These are phyloP conservation scores for Drosophila cracens DNA, from an alignment of 2,888 invertebrate species.

Conservation along the genomic window DNA sequence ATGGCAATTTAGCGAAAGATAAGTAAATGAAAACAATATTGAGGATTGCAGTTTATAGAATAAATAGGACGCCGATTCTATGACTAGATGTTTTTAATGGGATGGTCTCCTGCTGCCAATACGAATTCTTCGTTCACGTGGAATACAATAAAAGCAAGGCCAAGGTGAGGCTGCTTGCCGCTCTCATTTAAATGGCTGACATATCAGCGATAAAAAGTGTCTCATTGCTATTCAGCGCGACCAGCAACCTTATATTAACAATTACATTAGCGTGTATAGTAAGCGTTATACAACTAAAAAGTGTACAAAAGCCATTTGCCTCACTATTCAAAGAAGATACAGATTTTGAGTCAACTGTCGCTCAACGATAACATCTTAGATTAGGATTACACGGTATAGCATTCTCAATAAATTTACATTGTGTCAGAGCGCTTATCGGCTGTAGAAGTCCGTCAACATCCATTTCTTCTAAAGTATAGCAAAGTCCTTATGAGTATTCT, in stretches of 20 bases:
- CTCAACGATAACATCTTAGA: slow-evolving; percentile 44
- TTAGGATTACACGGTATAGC: slow-evolving; percentile 36
- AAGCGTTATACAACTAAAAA: slow-evolving; percentile 28
- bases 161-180: slow-evolving; percentile 15
- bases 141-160: slow-evolving; percentile 23
- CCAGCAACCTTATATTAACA: slow-evolving; percentile 26
- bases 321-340: neutral
- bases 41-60: slow-evolving; percentile 5
- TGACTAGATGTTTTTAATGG: slow-evolving; percentile 19
- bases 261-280: neutral
- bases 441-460: slow-evolving; percentile 16
- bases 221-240: neutral
- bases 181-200: slow-evolving; percentile 7
- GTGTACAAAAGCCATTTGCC: neutral
- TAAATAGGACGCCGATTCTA: slow-evolving; percentile 18
- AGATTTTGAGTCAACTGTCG: slow-evolving; percentile 35
- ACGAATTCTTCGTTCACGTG: slow-evolving; percentile 23
- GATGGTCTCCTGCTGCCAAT: slow-evolving; percentile 40
- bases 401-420: slow-evolving; percentile 14
- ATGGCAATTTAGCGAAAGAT: neutral
- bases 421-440: slow-evolving; percentile 20
- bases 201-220: neutral
- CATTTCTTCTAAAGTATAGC: slow-evolving; percentile 10
- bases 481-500: neutral
- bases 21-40: slow-evolving; percentile 12